Base-by-base conservation (phyloP, 2,797 vertebrate genomes). In the Danio albolineatus region DNA sequence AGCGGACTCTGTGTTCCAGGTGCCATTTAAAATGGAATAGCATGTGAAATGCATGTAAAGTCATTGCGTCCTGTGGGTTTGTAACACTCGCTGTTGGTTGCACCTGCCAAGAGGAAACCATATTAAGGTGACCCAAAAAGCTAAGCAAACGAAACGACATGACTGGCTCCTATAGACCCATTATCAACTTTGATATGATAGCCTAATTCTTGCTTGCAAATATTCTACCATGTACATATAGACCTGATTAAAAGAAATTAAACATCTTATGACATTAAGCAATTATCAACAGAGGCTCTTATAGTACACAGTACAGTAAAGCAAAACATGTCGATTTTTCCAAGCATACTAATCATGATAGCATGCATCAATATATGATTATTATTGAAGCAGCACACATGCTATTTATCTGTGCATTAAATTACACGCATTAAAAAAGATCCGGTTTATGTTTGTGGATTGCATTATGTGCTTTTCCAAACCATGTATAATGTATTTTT, bases 61-160 rank as follows among this genome's bases (percentile, higher is more conserved):
- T 70, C 17, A 14, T 39, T 46, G 41, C 28, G 13, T 46, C 7
- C 49, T 1, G 38, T 61, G 46, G 14, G 61, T 41, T n/a, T 48
- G 41, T 36, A 76, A 57, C 43, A 16, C 28, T 70, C 43, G 13
- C 17, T 46, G 41, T 56, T 57, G 59, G 69, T 19, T 57, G 39
- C 49, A 19, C 46, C 5, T 65, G n/a, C 8, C 10, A 73, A 41
- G 19, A 48, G 12, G n/a, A 65, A 59, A 72, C 13, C 38, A 70
- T 56, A 71, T 62, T 72, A 64, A 46, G 19, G 49, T 57, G 75
- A 59, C 21, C 53, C 28, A 28, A 46, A 66, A 67, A 67, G 10
- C 39, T 44, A 65, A 36, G 38, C 41, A 78, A 78, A 46, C 66
- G 0, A 65, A 56, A 17, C 17, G 12, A 65, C 3, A 14, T 28